phyloP scores from a whole-genome alignment of 1,140 invertebrate species.

The Panagrolaimus sp. region DNA sequence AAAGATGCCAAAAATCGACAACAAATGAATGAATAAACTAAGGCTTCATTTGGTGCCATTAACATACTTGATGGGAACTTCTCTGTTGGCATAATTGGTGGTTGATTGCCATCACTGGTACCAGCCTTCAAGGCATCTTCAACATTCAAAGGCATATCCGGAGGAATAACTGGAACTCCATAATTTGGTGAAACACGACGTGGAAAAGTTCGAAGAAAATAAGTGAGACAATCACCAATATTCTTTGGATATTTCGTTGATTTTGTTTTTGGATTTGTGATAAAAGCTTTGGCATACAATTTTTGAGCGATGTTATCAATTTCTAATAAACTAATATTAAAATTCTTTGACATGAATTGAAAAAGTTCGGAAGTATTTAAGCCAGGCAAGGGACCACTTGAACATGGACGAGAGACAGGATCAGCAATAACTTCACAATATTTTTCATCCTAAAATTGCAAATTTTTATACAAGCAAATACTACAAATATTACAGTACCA shows the following conservation, averaged over 20 bases:
- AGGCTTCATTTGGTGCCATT: conserved; percentile 23
- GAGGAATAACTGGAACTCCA: conserved; percentile 78
- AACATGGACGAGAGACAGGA: too few species aligned
- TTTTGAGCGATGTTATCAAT: conserved; percentile 34
- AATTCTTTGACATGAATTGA: too few species aligned
- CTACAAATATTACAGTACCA: too few species aligned
- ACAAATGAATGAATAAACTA: conserved; percentile 89
- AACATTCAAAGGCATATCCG: conserved; percentile 22
- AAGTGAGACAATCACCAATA: too few species aligned
- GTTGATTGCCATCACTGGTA: conserved; percentile 90
- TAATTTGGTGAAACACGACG: too few species aligned
- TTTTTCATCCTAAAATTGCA: too few species aligned
- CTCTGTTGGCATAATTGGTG: conserved; percentile 94
- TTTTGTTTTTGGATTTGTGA: conserved; percentile 88
- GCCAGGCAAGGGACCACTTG: too few species aligned
- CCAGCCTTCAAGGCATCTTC: conserved; percentile 63
- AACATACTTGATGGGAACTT: conserved; percentile 64
- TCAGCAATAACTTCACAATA: too few species aligned
- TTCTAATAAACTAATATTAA: too few species aligned
- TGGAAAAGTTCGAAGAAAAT: too few species aligned
- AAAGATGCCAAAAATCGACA: conserved; percentile 89
- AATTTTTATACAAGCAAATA: too few species aligned
- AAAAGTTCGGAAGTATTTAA: too few species aligned
- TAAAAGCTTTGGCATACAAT: conserved; percentile 75
- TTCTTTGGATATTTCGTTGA: conserved; percentile 79